Base-by-base conservation (phyloP, 2,888 invertebrate genomes). In the Drosophila siamana region DNA sequence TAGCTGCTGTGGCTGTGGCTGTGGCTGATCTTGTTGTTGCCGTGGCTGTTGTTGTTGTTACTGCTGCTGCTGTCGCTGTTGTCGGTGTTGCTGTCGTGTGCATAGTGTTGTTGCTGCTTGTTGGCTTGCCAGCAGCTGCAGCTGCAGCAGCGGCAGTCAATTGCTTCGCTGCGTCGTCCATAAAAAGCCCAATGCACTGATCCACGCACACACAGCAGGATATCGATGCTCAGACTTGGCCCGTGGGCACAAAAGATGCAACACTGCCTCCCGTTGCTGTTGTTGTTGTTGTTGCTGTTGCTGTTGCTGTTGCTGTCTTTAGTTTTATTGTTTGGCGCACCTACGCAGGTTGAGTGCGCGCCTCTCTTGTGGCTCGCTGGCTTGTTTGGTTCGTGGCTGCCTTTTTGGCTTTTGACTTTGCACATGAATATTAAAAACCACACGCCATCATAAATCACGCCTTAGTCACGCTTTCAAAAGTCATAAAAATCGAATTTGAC, bases 371-470 rank as follows among this genome's bases (percentile, higher is more conserved):
- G 43, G 19, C 4, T 50, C n/a, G 50, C 8, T 26, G 26, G 56
- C 15, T 26, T n/a, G 33, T 28, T 57, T 22, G 51, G 54, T 74
- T 48, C 62, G 66, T 67, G 64, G 65, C 13, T 70, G 48, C 36
- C 59, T 57, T 61, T 74, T 69, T 74, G 79, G 69, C 71, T 79
- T 78, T 76, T 74, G 80, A 70, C 78, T 80, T 71, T 82, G 71
- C 88, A 89, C 90, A 90, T 91, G 91, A 91, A 90, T 89, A 90
- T 90, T 89, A 89, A 91, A 91, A 91, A 90, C 89, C 91, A 91
- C 91, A 92, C 92, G 91, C 91, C 91, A 92, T 90, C 91, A 91
- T 92, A 92, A 92, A 92, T 92, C 92, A 92, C 91, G 86, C 80
- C 84, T 89, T 90, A 90, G 92, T 92, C 92, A 92, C 91, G 91